Evolutionary conservation across 2,113 vertebrate genomes (phyloP).

Genomic region (Catagonus wagneri): DNA sequence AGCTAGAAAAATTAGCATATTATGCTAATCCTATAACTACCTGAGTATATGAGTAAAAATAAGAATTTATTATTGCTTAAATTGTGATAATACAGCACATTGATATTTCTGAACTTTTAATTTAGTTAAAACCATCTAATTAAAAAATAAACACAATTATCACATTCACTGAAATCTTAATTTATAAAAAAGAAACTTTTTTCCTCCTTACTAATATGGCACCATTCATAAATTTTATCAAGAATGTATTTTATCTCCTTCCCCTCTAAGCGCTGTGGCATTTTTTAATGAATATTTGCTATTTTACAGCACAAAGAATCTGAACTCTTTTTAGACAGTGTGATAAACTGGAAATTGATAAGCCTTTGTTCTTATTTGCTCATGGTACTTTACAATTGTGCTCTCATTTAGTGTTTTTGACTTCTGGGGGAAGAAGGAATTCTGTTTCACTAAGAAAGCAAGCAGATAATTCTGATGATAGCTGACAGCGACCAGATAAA

Average conservation of each 20-base stretch:
- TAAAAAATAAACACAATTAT: slow-evolving; percentile 74
- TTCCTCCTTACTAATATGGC: slow-evolving; percentile 15
- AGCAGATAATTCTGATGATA: neutral
- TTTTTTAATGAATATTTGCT: neutral
- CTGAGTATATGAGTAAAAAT: slow-evolving; percentile 66
- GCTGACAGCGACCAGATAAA: neutral
- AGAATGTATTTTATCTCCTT: neutral
- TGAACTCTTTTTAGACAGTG: neutral
- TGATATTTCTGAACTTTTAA: slow-evolving; percentile 73
- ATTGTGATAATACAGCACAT: slow-evolving; percentile 52
- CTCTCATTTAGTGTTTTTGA: neutral
- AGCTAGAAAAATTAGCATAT: slow-evolving; percentile 41
- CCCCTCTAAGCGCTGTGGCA: neutral
- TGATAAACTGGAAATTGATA: neutral
- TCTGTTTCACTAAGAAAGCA: slow-evolving; percentile 11
- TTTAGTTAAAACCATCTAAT: slow-evolving; percentile 72
- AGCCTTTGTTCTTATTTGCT: neutral
- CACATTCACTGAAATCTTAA: slow-evolving; percentile 80
- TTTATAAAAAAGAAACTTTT: neutral
- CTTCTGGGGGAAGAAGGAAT: neutral
- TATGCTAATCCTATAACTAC: slow-evolving; percentile 49
- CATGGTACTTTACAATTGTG: neutral
- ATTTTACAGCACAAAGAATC: neutral
- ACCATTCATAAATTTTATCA: neutral
- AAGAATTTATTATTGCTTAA: slow-evolving; percentile 61